Conservation (phyloP, 2,888 invertebrate genomes). For the Phragmatobia fuliginosa region DNA sequence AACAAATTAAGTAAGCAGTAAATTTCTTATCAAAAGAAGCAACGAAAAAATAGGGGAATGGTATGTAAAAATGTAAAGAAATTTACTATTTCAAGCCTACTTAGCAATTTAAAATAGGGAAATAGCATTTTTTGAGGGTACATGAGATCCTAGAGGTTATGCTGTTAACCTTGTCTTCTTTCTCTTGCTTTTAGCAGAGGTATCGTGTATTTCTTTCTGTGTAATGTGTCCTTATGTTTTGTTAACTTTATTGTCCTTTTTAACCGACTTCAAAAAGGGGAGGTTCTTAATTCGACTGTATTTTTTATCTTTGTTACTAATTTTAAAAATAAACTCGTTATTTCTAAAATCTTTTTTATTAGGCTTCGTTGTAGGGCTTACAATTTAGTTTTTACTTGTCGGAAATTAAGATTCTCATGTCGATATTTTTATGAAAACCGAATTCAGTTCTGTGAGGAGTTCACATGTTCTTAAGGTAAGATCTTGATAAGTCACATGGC, state of each 20-base stretch:
- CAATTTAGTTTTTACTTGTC: constrained; percentile 57
- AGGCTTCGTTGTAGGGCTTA: constrained; percentile 52
- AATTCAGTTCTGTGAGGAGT: constrained; percentile 28
- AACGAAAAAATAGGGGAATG: background rate
- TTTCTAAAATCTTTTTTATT: constrained; percentile 50
- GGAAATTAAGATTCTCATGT: constrained; percentile 66
- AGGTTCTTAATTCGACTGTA: no score
- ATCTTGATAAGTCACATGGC: constrained; percentile 45
- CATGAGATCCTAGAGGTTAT: constrained; percentile 8
- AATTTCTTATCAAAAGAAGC: background rate
- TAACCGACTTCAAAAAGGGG: background rate
- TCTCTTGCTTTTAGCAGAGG: background rate
- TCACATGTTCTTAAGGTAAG: constrained; percentile 41
- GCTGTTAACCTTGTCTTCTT: constrained; percentile 5
- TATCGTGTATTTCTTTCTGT: background rate
- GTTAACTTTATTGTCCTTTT: background rate
- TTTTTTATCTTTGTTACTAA: no score
- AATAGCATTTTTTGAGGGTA: background rate
- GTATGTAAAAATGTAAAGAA: constrained; percentile 9
- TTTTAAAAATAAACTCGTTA: no score
- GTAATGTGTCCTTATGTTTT: background rate
- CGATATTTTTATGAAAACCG: constrained; percentile 50
- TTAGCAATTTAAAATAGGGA: constrained; percentile 8
- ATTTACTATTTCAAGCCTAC: constrained; percentile 5
- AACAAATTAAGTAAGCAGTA: constrained; percentile 8